Percentiles rank a stretch among this genome's conserved stretches.
phyloP scores from a whole-genome alignment of 2,113 vertebrate species.

The Mustela lutreola region DNA sequence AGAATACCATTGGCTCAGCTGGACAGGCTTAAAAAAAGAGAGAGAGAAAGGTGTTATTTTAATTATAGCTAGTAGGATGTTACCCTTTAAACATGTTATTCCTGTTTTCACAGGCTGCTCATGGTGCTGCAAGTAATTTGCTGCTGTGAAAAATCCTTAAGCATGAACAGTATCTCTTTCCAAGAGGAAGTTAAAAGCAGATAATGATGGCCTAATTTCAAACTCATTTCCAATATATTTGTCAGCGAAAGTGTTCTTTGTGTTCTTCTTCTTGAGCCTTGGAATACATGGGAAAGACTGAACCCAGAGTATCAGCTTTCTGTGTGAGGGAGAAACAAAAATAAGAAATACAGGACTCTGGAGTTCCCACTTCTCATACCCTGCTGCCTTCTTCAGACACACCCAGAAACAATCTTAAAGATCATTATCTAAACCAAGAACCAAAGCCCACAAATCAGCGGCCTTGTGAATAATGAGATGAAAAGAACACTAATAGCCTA shows the following conservation, averaged over 20 bases:
- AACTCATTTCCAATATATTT: neutral
- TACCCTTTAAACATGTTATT: neutral
- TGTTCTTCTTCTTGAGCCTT: conserved; percentile 29
- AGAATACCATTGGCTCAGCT: neutral
- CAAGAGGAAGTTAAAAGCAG: conserved; percentile 13
- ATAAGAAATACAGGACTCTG: neutral
- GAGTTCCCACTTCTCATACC: neutral
- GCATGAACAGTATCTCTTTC: neutral
- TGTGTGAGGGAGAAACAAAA: conserved; percentile 44
- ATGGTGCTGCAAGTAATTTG: neutral
- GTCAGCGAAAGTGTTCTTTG: conserved; percentile 20
- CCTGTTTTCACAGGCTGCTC: neutral
- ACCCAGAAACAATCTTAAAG: neutral
- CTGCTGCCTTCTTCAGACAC: neutral
- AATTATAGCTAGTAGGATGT: neutral
- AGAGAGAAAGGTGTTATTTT: neutral
- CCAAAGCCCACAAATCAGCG: neutral
- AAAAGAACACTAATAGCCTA: neutral
- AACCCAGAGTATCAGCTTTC: neutral
- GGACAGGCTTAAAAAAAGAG: neutral
- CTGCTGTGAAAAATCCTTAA: conserved; percentile 6
- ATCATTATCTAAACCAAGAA: neutral
- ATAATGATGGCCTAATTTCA: neutral
- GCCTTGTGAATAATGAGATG: neutral
- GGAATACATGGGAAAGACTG: conserved; percentile 15